These are phyloP conservation scores for Napeogenes sylphis DNA, from an alignment of 2,888 invertebrate genomes.

Conservation along the genomic window DNA sequence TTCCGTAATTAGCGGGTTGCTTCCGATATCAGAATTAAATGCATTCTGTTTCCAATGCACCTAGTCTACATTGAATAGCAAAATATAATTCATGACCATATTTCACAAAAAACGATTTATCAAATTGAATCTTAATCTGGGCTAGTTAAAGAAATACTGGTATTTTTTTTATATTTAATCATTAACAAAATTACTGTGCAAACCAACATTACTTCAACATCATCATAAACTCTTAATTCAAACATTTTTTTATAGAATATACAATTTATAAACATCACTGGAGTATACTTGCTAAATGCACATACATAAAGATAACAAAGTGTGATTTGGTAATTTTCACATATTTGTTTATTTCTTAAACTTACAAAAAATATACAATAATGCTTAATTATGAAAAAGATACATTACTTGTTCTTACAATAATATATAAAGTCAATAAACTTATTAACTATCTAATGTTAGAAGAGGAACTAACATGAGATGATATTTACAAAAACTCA, in stretches of 20 bases:
- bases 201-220: constrained; percentile 69
- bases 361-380: constrained; percentile 30
- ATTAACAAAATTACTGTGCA: constrained; percentile 68
- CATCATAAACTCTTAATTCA: constrained; percentile 71
- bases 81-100: too few relatives aligned
- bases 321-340: constrained; percentile 61
- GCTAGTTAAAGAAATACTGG: constrained; percentile 14
- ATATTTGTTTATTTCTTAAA: constrained; percentile 33
- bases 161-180: constrained; percentile 47
- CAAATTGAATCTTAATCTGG: too few relatives aligned
- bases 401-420: constrained; percentile 13
- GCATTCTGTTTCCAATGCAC: constrained; percentile 12
- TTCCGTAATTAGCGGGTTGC: constrained; percentile 24
- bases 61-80: constrained; percentile 5
- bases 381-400: constrained; percentile 23
- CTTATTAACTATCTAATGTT: constrained; percentile 10
- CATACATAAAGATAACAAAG: constrained; percentile 40
- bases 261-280: constrained; percentile 49
- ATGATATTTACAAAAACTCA: constrained; percentile 35
- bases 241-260: constrained; percentile 66
- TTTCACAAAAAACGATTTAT: too few relatives aligned
- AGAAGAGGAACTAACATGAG: constrained; percentile 4
- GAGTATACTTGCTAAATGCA: constrained; percentile 40
- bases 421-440: constrained; percentile 16
- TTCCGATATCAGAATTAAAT: constrained; percentile 17